Percentiles rank a stretch among this genome's conserved stretches.
These are phyloP conservation scores for Desoria tigrina DNA, from an alignment of 2,888 invertebrate genomes.

Conservation along the genomic window DNA sequence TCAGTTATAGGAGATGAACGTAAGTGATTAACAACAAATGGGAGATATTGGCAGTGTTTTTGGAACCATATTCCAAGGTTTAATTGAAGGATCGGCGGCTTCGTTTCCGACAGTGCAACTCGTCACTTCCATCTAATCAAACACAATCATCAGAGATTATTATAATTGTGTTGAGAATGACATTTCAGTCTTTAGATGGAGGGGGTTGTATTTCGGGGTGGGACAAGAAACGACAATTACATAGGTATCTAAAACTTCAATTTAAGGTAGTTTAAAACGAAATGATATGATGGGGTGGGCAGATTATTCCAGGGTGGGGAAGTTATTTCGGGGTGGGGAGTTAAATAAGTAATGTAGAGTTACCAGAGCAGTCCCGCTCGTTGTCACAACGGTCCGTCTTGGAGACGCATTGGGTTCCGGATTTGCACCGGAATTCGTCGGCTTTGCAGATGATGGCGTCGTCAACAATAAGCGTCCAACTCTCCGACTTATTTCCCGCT, in stretches of 20 bases:
- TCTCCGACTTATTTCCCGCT: conserved; percentile 37
- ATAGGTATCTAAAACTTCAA: too few relatives aligned
- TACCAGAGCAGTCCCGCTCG: conserved; percentile 36
- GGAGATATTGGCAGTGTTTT: too few relatives aligned
- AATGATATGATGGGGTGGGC: too few relatives aligned
- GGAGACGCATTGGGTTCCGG: conserved; percentile 46
- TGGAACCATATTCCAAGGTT: too few relatives aligned
- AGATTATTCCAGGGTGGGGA: too few relatives aligned
- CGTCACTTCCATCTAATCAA: conserved; percentile 43
- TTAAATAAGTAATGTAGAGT: background rate
- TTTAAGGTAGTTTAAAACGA: too few relatives aligned
- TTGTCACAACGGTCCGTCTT: conserved; percentile 42
- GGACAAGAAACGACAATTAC: too few relatives aligned
- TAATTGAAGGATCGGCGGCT: conserved; percentile 6
- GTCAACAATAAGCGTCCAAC: conserved; percentile 36
- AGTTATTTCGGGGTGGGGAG: too few relatives aligned
- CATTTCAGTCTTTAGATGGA: conserved; percentile 3
- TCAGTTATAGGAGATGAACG: too few relatives aligned
- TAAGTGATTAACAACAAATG: too few relatives aligned
- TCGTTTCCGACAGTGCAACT: conserved; percentile 33
- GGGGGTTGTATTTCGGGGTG: too few relatives aligned
- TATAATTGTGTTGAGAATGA: background rate
- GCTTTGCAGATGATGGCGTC: conserved; percentile 37
- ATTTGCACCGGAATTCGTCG: conserved; percentile 43
- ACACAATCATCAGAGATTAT: background rate